A percentile compares a stretch with the other conserved stretches of the same genome.
Evolutionary conservation across 2,113 vertebrate species (phyloP).

Genomic region (Gasterosteus aculeatus): DNA sequence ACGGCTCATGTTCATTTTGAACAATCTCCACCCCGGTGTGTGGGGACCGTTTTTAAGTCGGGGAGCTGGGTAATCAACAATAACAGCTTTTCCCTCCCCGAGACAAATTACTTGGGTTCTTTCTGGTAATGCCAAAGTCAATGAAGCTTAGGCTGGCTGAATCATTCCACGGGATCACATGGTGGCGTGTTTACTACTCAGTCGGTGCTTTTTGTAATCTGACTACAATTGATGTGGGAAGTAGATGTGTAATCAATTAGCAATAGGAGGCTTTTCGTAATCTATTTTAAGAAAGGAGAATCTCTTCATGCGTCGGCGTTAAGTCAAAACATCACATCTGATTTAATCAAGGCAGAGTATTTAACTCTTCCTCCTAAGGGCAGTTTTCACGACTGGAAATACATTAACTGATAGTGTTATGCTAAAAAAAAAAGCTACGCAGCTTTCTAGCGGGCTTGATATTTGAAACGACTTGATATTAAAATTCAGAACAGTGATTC

Average conservation of each 20-base stretch:
- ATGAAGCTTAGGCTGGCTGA: conserved; percentile 40
- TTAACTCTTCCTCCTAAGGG: conserved; percentile 36
- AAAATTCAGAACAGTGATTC: conserved; percentile 26
- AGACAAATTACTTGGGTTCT: conserved; percentile 61
- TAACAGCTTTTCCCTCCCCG: conserved; percentile 53
- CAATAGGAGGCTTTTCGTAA: conserved; percentile 21
- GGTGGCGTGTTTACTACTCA: conserved; percentile 43
- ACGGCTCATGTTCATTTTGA: conserved; percentile 57
- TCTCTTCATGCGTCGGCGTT: conserved; percentile 14
- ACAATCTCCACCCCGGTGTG: conserved; percentile 49
- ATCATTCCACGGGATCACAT: conserved; percentile 47
- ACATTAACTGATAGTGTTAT: conserved; percentile 44
- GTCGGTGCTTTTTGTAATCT: conserved; percentile 34
- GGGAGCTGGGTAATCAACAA: conserved; percentile 63
- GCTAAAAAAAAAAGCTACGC: conserved; percentile 6
- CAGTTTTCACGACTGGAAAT: conserved; percentile 40
- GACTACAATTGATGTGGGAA: conserved; percentile 47
- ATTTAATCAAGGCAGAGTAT: conserved; percentile 39
- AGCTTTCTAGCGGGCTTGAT: conserved; percentile 10
- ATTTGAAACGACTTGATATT: conserved; percentile 28
- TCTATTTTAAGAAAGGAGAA: conserved; percentile 16
- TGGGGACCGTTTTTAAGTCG: conserved; percentile 39
- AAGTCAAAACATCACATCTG: conserved; percentile 44
- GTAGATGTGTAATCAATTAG: conserved; percentile 51
- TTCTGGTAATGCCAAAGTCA: conserved; percentile 52